Conservation (phyloP, 1,140 invertebrate species). For the Heliconius congener region DNA sequence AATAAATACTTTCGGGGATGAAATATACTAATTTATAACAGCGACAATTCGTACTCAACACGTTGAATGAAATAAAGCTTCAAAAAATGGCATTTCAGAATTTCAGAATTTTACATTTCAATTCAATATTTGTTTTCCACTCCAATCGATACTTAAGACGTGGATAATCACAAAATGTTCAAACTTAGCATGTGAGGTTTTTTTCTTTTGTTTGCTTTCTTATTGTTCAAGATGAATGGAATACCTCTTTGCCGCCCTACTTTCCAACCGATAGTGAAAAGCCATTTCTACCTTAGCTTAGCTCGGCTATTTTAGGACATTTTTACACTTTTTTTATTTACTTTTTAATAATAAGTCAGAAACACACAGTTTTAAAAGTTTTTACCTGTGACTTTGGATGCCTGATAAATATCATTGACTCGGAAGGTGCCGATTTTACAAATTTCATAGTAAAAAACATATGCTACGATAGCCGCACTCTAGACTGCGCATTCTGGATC, state of each 20-base stretch:
- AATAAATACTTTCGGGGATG: too few species aligned
- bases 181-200: constrained; percentile 31
- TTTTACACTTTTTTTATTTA: not conserved
- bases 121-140: constrained; percentile 3
- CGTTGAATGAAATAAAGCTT: not conserved
- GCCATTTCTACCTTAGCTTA: constrained; percentile 27
- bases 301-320: constrained; percentile 23
- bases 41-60: not conserved
- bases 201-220: constrained; percentile 36
- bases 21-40: not conserved
- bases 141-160: constrained; percentile 15
- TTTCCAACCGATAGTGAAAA: constrained; percentile 34
- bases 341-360: not conserved
- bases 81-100: not conserved
- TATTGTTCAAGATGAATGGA: constrained; percentile 42
- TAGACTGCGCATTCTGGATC: too few species aligned
- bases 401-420: too few species aligned
- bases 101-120: not conserved
- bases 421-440: too few species aligned
- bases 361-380: too few species aligned
- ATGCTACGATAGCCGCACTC: too few species aligned
- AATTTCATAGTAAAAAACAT: too few species aligned
- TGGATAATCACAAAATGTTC: constrained; percentile 24
- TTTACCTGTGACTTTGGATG: too few species aligned
- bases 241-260: constrained; percentile 40